A percentile compares a stretch with the other conserved stretches of the same genome.
These are phyloP conservation scores for Lasioglossum baleicum DNA, from an alignment of 1,140 invertebrate genomes.

Conservation along the genomic window DNA sequence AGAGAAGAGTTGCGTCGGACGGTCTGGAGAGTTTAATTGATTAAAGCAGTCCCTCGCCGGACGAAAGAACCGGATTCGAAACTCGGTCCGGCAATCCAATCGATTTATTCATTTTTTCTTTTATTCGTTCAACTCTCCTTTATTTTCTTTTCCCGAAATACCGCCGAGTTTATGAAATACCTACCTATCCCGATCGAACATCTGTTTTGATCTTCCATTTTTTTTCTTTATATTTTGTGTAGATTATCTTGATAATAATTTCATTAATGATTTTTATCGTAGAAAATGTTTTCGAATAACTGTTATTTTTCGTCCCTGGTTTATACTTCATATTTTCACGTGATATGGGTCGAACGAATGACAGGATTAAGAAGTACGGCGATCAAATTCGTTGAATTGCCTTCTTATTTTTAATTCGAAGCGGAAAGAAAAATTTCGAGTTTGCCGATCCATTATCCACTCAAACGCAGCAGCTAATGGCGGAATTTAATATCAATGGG, in stretches of 20 bases:
- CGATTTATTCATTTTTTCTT: neutral
- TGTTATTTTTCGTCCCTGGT: too few species aligned
- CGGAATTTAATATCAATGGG: neutral
- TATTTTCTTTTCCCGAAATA: neutral
- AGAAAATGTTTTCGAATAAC: too few species aligned
- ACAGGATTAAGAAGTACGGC: too few species aligned
- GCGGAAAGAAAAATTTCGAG: neutral
- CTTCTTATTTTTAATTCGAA: too few species aligned
- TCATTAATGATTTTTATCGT: too few species aligned
- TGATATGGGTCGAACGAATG: too few species aligned
- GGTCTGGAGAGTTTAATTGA: conserved; percentile 1
- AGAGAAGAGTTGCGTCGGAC: conserved; percentile 7
- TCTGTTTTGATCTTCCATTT: too few species aligned
- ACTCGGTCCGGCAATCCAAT: neutral
- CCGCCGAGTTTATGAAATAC: neutral
- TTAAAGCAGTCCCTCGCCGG: neutral
- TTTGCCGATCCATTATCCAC: neutral
- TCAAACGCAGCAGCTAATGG: neutral
- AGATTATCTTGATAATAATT: too few species aligned
- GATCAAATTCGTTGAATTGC: neutral
- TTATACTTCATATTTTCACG: too few species aligned
- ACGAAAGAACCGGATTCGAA: conserved; percentile 1
- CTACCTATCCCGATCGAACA: too few species aligned
- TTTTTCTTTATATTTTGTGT: too few species aligned
- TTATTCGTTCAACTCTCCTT: neutral